Evolutionary conservation across 2,113 vertebrate genomes (phyloP).

Genomic region (Casuarius casuarius): DNA sequence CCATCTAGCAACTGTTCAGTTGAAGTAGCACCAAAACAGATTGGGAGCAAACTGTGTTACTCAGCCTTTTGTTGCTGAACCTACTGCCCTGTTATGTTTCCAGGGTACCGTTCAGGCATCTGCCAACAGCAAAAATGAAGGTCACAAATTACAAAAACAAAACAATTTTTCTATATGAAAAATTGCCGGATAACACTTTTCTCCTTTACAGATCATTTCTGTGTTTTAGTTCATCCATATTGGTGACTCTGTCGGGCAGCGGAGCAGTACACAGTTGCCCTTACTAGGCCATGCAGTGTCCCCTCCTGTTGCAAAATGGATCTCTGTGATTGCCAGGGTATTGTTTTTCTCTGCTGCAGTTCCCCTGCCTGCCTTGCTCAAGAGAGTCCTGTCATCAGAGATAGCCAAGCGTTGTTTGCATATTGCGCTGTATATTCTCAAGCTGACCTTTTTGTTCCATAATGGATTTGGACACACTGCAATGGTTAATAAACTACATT

Average conservation of each 20-base stretch:
- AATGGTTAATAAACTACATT: background rate
- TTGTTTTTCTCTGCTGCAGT: background rate
- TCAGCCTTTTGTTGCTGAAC: constrained; percentile 52
- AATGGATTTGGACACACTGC: background rate
- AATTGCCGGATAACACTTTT: background rate
- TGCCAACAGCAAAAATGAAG: constrained; percentile 36
- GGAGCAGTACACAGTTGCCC: background rate
- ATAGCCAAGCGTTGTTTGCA: background rate
- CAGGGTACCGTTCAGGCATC: constrained; percentile 42
- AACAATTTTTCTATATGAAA: background rate
- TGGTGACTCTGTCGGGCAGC: background rate
- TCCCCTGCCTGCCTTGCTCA: background rate
- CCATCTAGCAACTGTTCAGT: constrained; percentile 57
- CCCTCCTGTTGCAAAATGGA: background rate
- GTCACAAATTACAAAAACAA: background rate
- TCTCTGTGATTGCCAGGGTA: background rate
- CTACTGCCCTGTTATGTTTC: constrained; percentile 35
- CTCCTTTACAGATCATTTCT: background rate
- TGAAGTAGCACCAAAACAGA: constrained; percentile 63
- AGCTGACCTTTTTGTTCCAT: background rate
- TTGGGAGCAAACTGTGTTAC: constrained; percentile 42
- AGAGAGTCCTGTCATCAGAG: background rate
- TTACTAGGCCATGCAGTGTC: background rate
- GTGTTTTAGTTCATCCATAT: background rate
- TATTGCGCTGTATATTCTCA: background rate